phyloP scores from a whole-genome alignment of 35 echinoderm and acorn worm genomes.

The Strongylocentrotus purpuratus region DNA sequence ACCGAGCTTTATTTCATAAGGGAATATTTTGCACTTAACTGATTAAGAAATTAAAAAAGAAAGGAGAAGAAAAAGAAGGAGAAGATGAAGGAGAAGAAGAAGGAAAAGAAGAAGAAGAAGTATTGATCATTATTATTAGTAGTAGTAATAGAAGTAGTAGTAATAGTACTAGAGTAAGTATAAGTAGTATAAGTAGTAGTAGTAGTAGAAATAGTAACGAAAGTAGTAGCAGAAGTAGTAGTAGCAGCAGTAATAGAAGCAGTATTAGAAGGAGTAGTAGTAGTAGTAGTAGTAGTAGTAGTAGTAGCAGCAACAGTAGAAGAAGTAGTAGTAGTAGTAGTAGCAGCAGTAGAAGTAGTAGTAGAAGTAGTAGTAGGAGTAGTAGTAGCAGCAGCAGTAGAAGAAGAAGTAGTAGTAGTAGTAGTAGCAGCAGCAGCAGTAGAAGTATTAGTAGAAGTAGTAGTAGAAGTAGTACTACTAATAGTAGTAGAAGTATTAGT shows the following conservation, averaged over 20 bases:
- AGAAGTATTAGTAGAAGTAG: not conserved
- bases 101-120: not conserved
- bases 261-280: not conserved
- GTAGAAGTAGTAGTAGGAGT: not conserved
- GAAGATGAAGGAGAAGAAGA: not conserved
- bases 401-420: not conserved
- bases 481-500: slow-evolving; percentile 3
- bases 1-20: no score
- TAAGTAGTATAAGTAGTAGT: not conserved
- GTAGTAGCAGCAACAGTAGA: not conserved
- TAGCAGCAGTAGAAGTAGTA: not conserved
- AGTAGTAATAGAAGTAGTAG: slow-evolving; percentile 31
- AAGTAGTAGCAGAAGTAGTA: slow-evolving; percentile 17
- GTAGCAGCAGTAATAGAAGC: not conserved
- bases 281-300: slow-evolving; percentile 12
- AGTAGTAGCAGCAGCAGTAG: not conserved
- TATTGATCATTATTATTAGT: not conserved
- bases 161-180: slow-evolving; percentile 10
- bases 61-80: no score
- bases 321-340: slow-evolving; percentile 23
- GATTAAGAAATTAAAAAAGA: no score
- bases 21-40: no score
- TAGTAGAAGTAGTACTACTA: not conserved
- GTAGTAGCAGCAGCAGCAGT: not conserved
- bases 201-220: not conserved